These are phyloP conservation scores for Cybosia mesomella DNA, from an alignment of 2,888 invertebrate species.

Conservation along the genomic window DNA sequence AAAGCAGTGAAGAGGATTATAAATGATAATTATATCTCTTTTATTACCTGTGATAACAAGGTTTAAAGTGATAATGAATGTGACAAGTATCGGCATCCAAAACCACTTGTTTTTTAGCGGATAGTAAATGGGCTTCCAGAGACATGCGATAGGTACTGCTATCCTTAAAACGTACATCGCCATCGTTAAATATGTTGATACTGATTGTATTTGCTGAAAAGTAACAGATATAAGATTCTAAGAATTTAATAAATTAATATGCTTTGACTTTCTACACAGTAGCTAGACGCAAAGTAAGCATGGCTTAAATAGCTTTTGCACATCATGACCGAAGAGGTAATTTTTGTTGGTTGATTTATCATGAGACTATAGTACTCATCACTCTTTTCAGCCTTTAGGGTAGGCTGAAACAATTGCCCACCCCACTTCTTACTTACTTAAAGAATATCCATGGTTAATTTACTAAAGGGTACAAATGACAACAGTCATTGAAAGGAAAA, in stretches of 20 bases:
- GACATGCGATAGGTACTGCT: conserved; percentile 67
- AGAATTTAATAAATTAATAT: not conserved
- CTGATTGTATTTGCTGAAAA: conserved; percentile 75
- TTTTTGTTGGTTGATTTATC: no score
- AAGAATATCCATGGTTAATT: no score
- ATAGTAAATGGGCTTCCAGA: conserved; percentile 75
- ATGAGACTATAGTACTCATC: no score
- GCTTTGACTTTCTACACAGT: not conserved
- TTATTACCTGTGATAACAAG: conserved; percentile 84
- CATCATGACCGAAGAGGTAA: no score
- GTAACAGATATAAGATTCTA: not conserved
- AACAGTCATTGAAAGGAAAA: no score
- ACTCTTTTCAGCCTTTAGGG: no score
- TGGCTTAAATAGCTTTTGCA: no score
- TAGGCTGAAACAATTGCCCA: no score
- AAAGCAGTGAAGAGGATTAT: not conserved
- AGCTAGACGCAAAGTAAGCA: no score
- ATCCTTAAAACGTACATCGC: conserved; percentile 77
- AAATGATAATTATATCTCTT: not conserved
- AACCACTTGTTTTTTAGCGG: conserved; percentile 74
- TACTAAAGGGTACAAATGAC: no score
- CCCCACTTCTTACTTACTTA: no score
- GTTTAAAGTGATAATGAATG: conserved; percentile 78
- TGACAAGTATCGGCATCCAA: conserved; percentile 77
- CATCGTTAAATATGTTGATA: conserved; percentile 75